A percentile compares a stretch with the other conserved stretches of the same genome.
phyloP scores from a whole-genome alignment of 2,888 invertebrate genomes.

The Melanophora roralis region DNA sequence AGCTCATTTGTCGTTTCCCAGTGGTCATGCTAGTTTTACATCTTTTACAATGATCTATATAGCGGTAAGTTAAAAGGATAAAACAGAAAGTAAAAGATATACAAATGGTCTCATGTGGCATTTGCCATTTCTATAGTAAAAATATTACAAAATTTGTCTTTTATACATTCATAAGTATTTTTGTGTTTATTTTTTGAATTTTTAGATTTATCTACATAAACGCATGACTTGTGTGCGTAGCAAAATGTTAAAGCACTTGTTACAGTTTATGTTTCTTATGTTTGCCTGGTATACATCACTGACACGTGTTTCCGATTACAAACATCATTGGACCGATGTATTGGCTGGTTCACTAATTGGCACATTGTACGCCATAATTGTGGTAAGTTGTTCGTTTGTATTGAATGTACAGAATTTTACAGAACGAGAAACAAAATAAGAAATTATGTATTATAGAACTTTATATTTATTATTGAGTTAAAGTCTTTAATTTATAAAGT shows the following conservation, averaged over 20 bases:
- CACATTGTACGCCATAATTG: conserved; percentile 81
- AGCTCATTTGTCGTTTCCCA: conserved; percentile 91
- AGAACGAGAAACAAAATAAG: background rate
- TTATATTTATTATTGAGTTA: too few species aligned
- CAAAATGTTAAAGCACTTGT: conserved; percentile 86
- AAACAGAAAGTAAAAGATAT: background rate
- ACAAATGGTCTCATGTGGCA: conserved; percentile 1
- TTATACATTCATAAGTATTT: too few species aligned
- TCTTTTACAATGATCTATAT: conserved; percentile 91
- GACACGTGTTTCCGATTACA: conserved; percentile 95
- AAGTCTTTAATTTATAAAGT: too few species aligned
- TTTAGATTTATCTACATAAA: conserved; percentile 91
- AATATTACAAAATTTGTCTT: conserved; percentile 2
- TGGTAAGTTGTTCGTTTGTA: conserved; percentile 78
- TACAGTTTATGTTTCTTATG: conserved; percentile 88
- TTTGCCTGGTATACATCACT: conserved; percentile 91
- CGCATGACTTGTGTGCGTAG: conserved; percentile 89
- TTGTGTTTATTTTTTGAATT: conserved; percentile 17
- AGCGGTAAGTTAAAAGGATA: conserved; percentile 81
- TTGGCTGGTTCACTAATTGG: conserved; percentile 88
- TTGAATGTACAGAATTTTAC: background rate
- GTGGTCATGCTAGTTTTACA: conserved; percentile 93
- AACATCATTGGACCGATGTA: conserved; percentile 99
- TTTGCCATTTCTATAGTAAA: background rate
- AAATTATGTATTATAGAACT: too few species aligned